Conservation (phyloP, 2,797 vertebrate species). For the Enteromius trimaculatus region DNA sequence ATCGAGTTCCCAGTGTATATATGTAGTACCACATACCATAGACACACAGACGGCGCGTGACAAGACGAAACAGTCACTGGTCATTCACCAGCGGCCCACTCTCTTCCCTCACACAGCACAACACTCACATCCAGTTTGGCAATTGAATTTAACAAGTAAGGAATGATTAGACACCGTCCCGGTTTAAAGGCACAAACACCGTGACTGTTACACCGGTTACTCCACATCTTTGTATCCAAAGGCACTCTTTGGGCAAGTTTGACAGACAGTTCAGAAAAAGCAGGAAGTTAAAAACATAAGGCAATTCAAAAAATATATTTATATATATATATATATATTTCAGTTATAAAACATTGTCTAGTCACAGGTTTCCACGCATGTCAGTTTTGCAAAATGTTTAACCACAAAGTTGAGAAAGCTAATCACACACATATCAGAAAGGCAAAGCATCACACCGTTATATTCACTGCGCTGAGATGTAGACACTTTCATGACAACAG, state of each 20-base stretch:
- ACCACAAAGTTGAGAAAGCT: not conserved
- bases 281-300: constrained; percentile 19
- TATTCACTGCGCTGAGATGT: not conserved
- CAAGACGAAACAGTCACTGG: constrained; percentile 19
- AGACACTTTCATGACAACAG: not conserved
- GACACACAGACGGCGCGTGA: constrained; percentile 22
- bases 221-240: constrained; percentile 36
- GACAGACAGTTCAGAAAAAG: constrained; percentile 6
- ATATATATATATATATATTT: not conserved
- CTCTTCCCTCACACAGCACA: constrained; percentile 16
- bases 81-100: not conserved
- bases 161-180: constrained; percentile 18
- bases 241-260: constrained; percentile 56
- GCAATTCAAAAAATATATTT: not conserved
- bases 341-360: constrained; percentile 3
- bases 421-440: not conserved
- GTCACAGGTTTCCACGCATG: constrained; percentile 35
- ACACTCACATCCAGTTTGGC: not conserved
- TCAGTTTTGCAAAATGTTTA: constrained; percentile 48
- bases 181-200: not conserved
- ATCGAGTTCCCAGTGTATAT: constrained; percentile 92
- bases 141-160: not conserved
- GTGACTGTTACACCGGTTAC: not conserved
- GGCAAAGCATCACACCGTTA: not conserved
- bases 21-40: constrained; percentile 81